These are phyloP conservation scores for Uria lomvia DNA, from an alignment of 2,113 vertebrate species.

Conservation along the genomic window DNA sequence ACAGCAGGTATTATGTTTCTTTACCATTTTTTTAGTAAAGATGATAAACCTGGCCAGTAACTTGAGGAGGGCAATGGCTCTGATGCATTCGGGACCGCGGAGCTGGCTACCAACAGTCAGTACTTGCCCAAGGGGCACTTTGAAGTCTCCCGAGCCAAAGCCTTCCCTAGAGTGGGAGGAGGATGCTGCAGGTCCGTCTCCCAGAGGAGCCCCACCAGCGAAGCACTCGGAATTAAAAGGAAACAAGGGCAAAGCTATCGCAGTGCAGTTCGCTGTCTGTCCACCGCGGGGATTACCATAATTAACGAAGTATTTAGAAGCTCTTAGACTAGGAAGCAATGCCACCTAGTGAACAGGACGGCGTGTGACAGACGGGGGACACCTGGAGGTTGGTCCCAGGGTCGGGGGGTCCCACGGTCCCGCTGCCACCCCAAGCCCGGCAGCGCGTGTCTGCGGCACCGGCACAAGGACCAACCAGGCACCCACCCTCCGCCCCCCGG, in stretches of 20 bases:
- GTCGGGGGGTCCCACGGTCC: background rate
- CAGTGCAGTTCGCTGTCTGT: background rate
- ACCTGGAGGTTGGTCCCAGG: background rate
- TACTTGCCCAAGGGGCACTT: background rate
- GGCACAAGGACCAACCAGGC: background rate
- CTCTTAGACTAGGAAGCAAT: constrained; percentile 35
- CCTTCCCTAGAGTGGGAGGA: background rate
- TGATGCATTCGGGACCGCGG: background rate
- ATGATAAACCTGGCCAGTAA: background rate
- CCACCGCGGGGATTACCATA: background rate
- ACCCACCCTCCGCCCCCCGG: background rate
- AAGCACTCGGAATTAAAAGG: background rate
- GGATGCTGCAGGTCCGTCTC: background rate
- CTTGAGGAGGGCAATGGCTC: background rate
- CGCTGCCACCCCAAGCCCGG: background rate
- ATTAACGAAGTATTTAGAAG: background rate
- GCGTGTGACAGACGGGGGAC: background rate
- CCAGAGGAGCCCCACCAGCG: background rate
- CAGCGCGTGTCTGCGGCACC: fast-evolving
- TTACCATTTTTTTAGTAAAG: background rate
- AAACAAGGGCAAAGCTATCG: background rate
- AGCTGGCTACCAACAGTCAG: background rate
- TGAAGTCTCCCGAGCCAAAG: background rate
- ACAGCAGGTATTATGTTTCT: fast-evolving
- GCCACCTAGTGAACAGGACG: constrained; percentile 46